These are phyloP conservation scores for Belgica antarctica DNA, from an alignment of 2,888 invertebrate genomes.

Conservation along the genomic window DNA sequence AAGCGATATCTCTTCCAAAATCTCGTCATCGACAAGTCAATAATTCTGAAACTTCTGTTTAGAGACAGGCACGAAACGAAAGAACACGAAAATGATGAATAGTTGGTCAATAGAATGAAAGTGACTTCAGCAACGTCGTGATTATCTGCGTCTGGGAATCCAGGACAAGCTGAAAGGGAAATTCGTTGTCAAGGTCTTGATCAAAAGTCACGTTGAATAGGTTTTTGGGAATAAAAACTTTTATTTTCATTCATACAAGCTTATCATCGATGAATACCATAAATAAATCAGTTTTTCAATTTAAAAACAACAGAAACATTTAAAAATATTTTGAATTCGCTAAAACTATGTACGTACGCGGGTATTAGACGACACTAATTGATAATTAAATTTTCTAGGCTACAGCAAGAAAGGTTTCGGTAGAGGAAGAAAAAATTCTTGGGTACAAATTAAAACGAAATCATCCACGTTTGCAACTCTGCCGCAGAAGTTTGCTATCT, in stretches of 20 bases:
- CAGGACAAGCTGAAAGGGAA: conserved; percentile 27
- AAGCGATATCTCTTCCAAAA: neutral
- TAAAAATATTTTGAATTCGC: too few relatives aligned
- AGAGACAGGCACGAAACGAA: too few relatives aligned
- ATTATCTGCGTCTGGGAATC: conserved; percentile 38
- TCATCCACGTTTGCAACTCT: neutral
- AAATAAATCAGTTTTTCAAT: too few relatives aligned
- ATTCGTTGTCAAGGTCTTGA: conserved; percentile 32
- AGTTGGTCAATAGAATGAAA: conserved; percentile 28
- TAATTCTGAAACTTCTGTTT: conserved; percentile 20
- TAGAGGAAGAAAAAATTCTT: too few relatives aligned
- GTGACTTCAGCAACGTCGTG: conserved; percentile 10
- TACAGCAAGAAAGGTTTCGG: too few relatives aligned
- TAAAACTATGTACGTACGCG: too few relatives aligned
- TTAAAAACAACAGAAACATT: too few relatives aligned
- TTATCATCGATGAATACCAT: conserved; percentile 8
- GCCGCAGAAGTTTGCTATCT: neutral
- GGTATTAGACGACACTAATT: too few relatives aligned
- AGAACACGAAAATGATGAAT: conserved; percentile 35
- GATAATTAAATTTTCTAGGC: too few relatives aligned
- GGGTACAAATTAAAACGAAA: conserved; percentile 22
- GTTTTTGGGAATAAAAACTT: conserved; percentile 22
- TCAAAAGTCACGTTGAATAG: too few relatives aligned
- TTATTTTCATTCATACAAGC: conserved; percentile 21
- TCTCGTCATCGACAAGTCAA: neutral